Evolutionary conservation across 2,797 vertebrate genomes (phyloP).

Genomic region (Danio aesculapii): DNA sequence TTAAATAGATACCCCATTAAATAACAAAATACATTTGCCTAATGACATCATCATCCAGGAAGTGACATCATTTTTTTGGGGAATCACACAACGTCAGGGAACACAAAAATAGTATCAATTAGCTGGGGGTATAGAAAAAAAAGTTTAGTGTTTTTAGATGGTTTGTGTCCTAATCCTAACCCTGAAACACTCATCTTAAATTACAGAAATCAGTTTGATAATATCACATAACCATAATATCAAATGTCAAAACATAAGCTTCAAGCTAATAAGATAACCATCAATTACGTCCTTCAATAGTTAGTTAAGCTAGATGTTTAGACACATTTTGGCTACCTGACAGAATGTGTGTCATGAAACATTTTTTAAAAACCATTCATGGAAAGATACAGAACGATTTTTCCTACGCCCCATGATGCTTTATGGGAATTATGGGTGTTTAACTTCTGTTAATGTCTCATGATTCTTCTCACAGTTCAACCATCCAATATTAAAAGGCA

Average conservation of each 20-base stretch:
- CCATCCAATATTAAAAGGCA: too few relatives aligned
- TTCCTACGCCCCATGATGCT: too few relatives aligned
- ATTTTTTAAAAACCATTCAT: neutral
- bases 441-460: too few relatives aligned
- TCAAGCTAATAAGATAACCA: neutral
- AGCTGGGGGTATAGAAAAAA: neutral
- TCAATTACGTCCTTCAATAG: neutral
- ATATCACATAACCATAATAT: too few relatives aligned
- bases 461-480: too few relatives aligned
- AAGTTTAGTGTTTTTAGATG: neutral
- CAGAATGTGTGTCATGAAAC: neutral
- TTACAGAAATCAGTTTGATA: neutral
- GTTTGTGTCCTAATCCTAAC: neutral
- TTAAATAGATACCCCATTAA: too few relatives aligned
- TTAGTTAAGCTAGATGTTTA: neutral
- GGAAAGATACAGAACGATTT: too few relatives aligned
- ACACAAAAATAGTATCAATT: neutral
- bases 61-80: neutral
- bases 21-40: too few relatives aligned
- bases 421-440: too few relatives aligned
- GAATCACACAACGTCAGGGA: neutral
- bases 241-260: neutral
- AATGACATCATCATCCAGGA: too few relatives aligned
- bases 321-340: neutral
- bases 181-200: neutral